A percentile compares a stretch with the other conserved stretches of the same genome.
These are phyloP conservation scores for Dendropsophus ebraccatus DNA, from an alignment of 2,113 vertebrate genomes.

Conservation along the genomic window DNA sequence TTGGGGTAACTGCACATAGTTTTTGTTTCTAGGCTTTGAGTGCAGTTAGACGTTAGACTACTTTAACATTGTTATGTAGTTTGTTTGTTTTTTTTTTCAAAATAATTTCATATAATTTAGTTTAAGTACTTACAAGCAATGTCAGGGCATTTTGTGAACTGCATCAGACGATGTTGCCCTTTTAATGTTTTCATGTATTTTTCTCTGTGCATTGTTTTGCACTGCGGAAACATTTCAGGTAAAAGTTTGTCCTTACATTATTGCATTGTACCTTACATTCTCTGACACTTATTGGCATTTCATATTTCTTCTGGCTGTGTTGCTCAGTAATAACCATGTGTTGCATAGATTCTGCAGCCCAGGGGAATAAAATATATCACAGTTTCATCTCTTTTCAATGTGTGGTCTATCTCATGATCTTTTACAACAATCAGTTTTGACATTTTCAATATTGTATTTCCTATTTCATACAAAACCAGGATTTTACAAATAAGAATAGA, in stretches of 20 bases:
- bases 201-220: conserved; percentile 6
- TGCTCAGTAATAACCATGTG: conserved; percentile 41
- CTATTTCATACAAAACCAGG: conserved; percentile 28
- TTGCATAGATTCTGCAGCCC: conserved; percentile 41
- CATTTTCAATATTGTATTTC: conserved; percentile 47
- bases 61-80: no score
- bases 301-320: conserved; percentile 19
- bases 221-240: neutral
- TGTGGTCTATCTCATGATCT: conserved; percentile 32
- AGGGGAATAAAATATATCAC: conserved; percentile 14
- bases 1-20: no score
- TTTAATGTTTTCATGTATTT: neutral
- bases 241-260: conserved; percentile 33
- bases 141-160: neutral
- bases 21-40: no score
- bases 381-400: conserved; percentile 31
- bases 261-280: conserved; percentile 14
- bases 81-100: neutral
- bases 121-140: neutral
- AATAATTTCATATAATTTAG: no score
- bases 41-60: no score
- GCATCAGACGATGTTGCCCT: neutral
- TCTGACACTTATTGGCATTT: conserved; percentile 44
- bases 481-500: conserved; percentile 48
- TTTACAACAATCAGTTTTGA: conserved; percentile 39